Evolutionary conservation across 2,888 invertebrate species (phyloP).

Genomic region (Pandemis heparana): DNA sequence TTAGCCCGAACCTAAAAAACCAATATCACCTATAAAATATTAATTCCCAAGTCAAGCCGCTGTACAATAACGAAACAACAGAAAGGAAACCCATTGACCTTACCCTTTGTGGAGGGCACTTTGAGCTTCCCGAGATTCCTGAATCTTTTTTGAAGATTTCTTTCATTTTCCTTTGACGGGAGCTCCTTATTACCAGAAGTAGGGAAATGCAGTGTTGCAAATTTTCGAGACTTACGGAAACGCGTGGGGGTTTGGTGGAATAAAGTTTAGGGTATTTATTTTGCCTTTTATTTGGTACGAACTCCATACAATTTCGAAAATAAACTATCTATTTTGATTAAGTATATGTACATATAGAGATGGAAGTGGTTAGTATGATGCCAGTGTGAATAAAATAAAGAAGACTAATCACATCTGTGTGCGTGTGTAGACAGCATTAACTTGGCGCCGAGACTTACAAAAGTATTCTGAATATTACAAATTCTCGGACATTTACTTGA

Average conservation of each 20-base stretch:
- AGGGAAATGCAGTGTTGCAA: constrained; percentile 33
- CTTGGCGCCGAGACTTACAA: constrained; percentile 3
- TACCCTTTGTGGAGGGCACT: constrained; percentile 47
- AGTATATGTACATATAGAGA: too few species aligned
- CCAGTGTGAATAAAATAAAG: background rate
- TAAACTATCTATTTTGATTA: too few species aligned
- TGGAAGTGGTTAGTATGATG: too few species aligned
- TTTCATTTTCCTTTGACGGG: constrained; percentile 37
- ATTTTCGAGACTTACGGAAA: background rate
- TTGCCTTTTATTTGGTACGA: too few species aligned
- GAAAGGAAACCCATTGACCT: constrained; percentile 50
- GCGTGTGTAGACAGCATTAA: constrained; percentile 10
- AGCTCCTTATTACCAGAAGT: constrained; percentile 14
- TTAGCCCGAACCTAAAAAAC: constrained; percentile 23
- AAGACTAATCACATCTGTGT: background rate
- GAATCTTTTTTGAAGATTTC: constrained; percentile 52
- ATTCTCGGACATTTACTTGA: constrained; percentile 20
- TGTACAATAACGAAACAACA: constrained; percentile 49
- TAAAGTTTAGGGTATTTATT: background rate
- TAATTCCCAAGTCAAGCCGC: constrained; percentile 48
- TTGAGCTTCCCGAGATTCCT: constrained; percentile 37
- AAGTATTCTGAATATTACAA: constrained; percentile 26
- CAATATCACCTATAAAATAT: constrained; percentile 51
- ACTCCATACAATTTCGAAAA: too few species aligned
- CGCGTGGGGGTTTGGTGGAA: background rate